Conservation (phyloP, 2,888 invertebrate species). For the Acleris literana region DNA sequence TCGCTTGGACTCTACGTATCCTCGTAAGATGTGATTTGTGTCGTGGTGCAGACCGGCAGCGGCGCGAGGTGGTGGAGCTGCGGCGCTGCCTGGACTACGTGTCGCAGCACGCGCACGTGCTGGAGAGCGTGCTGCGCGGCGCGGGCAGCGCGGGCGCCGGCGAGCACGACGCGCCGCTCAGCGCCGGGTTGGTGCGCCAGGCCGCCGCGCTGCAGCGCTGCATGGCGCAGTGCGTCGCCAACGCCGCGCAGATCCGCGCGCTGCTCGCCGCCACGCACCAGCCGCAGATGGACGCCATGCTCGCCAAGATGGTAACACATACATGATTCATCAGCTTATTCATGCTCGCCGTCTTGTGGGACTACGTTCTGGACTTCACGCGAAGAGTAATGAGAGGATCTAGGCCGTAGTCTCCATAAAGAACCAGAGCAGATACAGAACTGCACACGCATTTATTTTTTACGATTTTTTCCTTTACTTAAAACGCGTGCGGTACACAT, state of each 20-base stretch:
- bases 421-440: too few species aligned
- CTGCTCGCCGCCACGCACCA: constrained; percentile 72
- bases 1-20: too few species aligned
- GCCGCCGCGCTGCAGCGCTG: constrained; percentile 77
- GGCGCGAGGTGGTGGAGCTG: constrained; percentile 72
- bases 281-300: constrained; percentile 78
- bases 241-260: constrained; percentile 73
- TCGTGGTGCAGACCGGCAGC: constrained; percentile 65
- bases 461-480: too few species aligned
- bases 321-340: not conserved
- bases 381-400: too few species aligned
- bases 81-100: constrained; percentile 78
- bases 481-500: too few species aligned
- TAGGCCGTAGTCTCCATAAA: too few species aligned
- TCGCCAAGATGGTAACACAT: constrained; percentile 77
- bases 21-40: too few species aligned
- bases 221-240: constrained; percentile 79
- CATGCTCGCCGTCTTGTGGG: too few species aligned
- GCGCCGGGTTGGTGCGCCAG: constrained; percentile 72
- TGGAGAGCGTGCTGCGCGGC: constrained; percentile 74
- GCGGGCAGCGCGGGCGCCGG: constrained; percentile 49
- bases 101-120: constrained; percentile 75
- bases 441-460: too few species aligned
- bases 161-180: constrained; percentile 61
- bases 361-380: too few species aligned